Percentiles rank a stretch among this genome's conserved stretches.
phyloP scores from a whole-genome alignment of 2,113 vertebrate species.

The Chiloscyllium plagiosum region DNA sequence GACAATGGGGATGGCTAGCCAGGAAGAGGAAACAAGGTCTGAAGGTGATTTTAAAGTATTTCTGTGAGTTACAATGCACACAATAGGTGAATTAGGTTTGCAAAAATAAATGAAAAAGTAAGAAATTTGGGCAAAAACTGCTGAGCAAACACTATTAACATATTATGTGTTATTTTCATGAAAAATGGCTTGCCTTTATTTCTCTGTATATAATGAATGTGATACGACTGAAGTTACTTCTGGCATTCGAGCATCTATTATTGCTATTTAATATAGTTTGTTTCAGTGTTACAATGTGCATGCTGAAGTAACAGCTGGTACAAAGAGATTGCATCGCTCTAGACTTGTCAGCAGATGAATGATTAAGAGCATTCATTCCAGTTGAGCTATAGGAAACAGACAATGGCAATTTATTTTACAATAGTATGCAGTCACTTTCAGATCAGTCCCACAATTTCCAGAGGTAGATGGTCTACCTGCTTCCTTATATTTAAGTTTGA shows the following conservation, averaged over 20 bases:
- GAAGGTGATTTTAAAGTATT: neutral
- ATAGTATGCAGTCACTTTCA: neutral
- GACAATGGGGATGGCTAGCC: neutral
- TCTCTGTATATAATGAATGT: neutral
- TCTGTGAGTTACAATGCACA: neutral
- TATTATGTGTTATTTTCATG: neutral
- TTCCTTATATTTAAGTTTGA: neutral
- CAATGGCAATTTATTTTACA: neutral
- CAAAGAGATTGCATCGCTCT: too few species aligned
- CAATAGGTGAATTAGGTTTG: neutral
- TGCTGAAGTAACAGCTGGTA: neutral
- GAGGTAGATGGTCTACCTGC: neutral
- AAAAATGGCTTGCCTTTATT: neutral
- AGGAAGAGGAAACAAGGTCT: neutral
- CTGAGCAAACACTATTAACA: neutral
- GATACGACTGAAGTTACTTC: neutral
- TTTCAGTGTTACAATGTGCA: neutral
- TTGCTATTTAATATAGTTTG: constrained; percentile 1
- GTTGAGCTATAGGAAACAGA: neutral
- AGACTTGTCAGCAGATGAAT: neutral
- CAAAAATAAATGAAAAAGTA: neutral
- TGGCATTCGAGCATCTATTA: neutral
- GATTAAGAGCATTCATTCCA: neutral
- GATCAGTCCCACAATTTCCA: neutral
- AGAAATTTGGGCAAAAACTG: too few species aligned